Base-by-base conservation (phyloP, 53 echinoderm and acorn worm species). In the Pentamera pediparva region DNA sequence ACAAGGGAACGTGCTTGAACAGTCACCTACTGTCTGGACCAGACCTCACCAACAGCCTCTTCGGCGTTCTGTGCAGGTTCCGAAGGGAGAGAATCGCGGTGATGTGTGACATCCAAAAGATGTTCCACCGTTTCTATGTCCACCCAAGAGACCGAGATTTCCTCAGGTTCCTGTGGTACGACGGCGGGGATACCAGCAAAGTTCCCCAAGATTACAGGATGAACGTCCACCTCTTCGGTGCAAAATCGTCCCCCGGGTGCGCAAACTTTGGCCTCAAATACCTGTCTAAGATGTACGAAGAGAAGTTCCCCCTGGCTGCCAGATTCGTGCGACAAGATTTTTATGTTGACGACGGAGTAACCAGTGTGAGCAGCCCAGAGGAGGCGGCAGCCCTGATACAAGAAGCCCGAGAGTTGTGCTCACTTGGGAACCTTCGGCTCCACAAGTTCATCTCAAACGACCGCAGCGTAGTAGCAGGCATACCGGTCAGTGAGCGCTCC, bases 331-430 rank as follows among this genome's bases (percentile, higher is more conserved):
- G 69, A 10, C 80, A 74, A 49, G 83, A 81, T 35, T 86, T 90
- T 74, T 86, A 86, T 34, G 86, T 90, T 18, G 90, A 86, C 24
- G 86, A 90, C 34, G 86, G 90, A 4, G 62, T 81, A 20, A 54
- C 54, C 25, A 74, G 74, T 53, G 74, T 74, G 27, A 20, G 35
- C 22, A 38, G 40, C 43, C 9, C 26, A 32, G 81, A 81, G 39
- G 50, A 81, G 19, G 82, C 75, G 18, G 63, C 61, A 36, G 39
- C 15, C 35, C 28, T 76, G 57, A 48, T 40, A 20, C 2, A 25
- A 26, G 47, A 82, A 84, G 62, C 84, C 10, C 59, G 64, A 33
- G 53, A 80, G 12, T 38, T 80, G 31, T 71, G 70, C 21, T 31
- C 26, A 4, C 75, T 35, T 17, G 81, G 84, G 9, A 80, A 80